Evolutionary conservation across 2,888 invertebrate species (phyloP).

Genomic region (Synergus umbraculus): DNA sequence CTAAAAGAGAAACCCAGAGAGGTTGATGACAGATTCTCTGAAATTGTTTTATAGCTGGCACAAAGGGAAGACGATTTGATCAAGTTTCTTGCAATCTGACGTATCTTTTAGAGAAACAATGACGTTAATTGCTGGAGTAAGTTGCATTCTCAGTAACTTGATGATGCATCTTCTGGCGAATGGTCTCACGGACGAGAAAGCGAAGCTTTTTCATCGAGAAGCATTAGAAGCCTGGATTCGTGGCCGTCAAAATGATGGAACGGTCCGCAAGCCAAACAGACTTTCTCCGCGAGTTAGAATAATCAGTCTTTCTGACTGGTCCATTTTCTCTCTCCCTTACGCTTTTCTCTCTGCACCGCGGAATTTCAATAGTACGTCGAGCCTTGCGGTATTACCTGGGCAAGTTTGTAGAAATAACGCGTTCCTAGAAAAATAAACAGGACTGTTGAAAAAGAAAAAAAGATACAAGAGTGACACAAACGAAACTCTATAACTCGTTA

Average conservation of each 20-base stretch:
- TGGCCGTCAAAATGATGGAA: conserved; percentile 36
- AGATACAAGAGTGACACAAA: not conserved
- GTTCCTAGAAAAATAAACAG: conserved; percentile 6
- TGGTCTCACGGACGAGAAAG: not conserved
- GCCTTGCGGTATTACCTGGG: not conserved
- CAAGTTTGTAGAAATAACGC: conserved; percentile 30
- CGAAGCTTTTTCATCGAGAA: conserved; percentile 22
- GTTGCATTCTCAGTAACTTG: not conserved
- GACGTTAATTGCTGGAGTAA: not conserved
- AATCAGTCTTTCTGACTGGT: conserved; percentile 36
- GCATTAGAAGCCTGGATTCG: conserved; percentile 31
- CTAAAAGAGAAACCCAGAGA: no score
- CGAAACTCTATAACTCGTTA: conserved; percentile 29
- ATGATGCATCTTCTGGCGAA: conserved; percentile 11
- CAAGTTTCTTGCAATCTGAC: conserved; percentile 2
- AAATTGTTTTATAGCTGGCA: not conserved
- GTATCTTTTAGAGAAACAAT: not conserved
- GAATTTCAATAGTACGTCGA: conserved; percentile 25
- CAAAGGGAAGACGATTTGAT: not conserved
- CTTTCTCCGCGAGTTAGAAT: conserved; percentile 27
- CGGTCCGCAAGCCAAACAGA: conserved; percentile 39
- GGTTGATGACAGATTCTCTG: not conserved
- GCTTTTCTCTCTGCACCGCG: conserved; percentile 10
- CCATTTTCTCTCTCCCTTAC: conserved; percentile 3
- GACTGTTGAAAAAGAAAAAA: not conserved